Evolutionary conservation across 2,888 invertebrate species (phyloP).

Genomic region (Rhogogaster chlorosoma): DNA sequence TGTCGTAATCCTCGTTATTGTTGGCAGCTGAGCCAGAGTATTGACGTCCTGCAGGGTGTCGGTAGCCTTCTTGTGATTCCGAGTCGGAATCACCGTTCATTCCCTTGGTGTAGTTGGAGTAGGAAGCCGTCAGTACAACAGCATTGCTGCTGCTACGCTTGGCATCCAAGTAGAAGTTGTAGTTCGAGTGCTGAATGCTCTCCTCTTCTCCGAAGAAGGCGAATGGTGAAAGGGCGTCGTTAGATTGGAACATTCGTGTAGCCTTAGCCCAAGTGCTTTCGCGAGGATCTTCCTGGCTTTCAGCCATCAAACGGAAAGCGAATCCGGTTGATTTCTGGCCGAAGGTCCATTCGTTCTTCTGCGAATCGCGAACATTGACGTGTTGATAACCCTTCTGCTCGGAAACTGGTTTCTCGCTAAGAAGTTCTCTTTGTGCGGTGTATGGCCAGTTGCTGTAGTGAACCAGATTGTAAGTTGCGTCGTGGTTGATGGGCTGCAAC

Average conservation of each 20-base stretch:
- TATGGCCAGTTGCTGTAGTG: conserved; percentile 85
- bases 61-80: background rate
- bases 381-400: conserved; percentile 20
- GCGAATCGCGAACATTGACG: background rate
- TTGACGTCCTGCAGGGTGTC: conserved; percentile 36
- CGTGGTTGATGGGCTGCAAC: conserved; percentile 79
- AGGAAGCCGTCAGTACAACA: conserved; percentile 29
- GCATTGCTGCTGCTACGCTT: conserved; percentile 20
- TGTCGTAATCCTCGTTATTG: background rate
- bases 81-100: conserved; percentile 34
- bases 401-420: conserved; percentile 79
- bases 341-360: conserved; percentile 18
- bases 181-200: conserved; percentile 13
- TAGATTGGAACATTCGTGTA: background rate
- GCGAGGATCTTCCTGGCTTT: background rate
- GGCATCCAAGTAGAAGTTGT: conserved; percentile 36
- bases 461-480: conserved; percentile 79
- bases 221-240: background rate
- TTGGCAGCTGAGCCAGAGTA: background rate
- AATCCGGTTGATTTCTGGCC: conserved; percentile 43
- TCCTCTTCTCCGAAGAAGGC: background rate
- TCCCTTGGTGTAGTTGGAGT: conserved; percentile 45
- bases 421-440: conserved; percentile 81
- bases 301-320: conserved; percentile 14
- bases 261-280: conserved; percentile 21